Base-by-base conservation (phyloP, 1,140 invertebrate species). In the Diabrotica virgifera region DNA sequence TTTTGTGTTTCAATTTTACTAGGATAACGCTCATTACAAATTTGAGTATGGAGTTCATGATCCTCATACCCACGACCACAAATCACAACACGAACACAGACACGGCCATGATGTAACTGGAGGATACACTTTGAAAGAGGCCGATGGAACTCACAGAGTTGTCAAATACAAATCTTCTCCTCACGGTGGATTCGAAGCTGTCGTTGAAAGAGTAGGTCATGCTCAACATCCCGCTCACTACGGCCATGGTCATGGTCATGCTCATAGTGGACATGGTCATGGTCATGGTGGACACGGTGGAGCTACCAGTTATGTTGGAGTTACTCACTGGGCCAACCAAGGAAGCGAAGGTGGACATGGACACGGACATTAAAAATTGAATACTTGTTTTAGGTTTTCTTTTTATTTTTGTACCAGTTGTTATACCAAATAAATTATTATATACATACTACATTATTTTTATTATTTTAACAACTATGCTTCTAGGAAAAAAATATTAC, bases 41-140 rank as follows among this genome's bases (percentile, higher is more conserved):
- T 83, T 79, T 66, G 73, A 79, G 14, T 83, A 83, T 72, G 80
- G 76, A 36, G 80, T 83, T 0, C 72, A 80, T 50, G 81, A 82
- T 64, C 73, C 76, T 24, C 74, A 81, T 59, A 82, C 81, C 4
- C 80, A 81, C 14, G 82, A 83, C 67, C 64, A 75, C 40, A 83
- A 83, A 65, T 74, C 68, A 8, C 81, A 83, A 59, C 73, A 77
- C 59, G 81, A 82, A 66, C 72, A 81, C n/a, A 77, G 82, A 58
- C 78, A 81, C n/a, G 80, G 82, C 11, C 68, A 82, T 50, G 59
- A 74, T 5, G 81, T 83, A 0, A 74, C 77, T 37, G 82, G 82
- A 6, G 78, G 76, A 40, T 82, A 81, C 68, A 76, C 69, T 14
- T 67, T 81, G 11, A 68, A 78, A 14, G 80, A 82, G 65, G 69